A percentile compares a stretch with the other conserved stretches of the same genome.
Evolutionary conservation across 2,888 invertebrate species (phyloP).

Genomic region (Rotaria magnacalcarata): DNA sequence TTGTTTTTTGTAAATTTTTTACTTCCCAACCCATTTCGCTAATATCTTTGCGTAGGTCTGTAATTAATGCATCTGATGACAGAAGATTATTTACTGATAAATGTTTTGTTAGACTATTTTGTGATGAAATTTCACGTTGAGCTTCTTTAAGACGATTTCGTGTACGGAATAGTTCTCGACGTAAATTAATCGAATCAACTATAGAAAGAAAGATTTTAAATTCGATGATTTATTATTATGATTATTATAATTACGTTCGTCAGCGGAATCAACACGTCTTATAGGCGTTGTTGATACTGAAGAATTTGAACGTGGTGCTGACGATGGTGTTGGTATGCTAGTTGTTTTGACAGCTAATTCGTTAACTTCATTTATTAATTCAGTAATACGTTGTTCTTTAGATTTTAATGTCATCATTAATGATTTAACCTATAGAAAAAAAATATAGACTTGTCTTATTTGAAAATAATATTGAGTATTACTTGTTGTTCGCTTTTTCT

Average conservation of each 20-base stretch:
- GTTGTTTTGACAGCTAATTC: background rate
- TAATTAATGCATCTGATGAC: background rate
- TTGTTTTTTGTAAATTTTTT: background rate
- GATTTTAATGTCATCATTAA: background rate
- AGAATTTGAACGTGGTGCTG: conserved; percentile 8
- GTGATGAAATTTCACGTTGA: conserved; percentile 22
- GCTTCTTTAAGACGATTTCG: conserved; percentile 30
- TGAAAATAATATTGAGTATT: background rate
- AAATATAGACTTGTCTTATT: background rate
- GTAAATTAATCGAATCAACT: conserved; percentile 29
- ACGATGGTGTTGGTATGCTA: background rate
- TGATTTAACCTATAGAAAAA: background rate
- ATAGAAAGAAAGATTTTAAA: background rate
- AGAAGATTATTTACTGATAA: conserved; percentile 6
- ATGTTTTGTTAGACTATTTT: conserved; percentile 30
- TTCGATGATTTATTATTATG: background rate
- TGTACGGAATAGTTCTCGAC: conserved; percentile 25
- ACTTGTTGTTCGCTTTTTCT: conserved; percentile 31
- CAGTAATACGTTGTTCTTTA: conserved; percentile 13
- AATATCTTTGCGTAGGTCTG: conserved; percentile 32
- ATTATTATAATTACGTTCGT: background rate
- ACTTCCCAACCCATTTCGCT: conserved; percentile 34
- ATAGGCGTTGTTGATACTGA: conserved; percentile 24
- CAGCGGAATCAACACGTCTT: conserved; percentile 20
- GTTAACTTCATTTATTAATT: conserved; percentile 35